Percentiles rank a stretch among this genome's conserved stretches.
These are phyloP conservation scores for Turritopsis dohrnii DNA, from an alignment of 30 jellyfish, hydroid and myxozoan genomes.

Conservation along the genomic window DNA sequence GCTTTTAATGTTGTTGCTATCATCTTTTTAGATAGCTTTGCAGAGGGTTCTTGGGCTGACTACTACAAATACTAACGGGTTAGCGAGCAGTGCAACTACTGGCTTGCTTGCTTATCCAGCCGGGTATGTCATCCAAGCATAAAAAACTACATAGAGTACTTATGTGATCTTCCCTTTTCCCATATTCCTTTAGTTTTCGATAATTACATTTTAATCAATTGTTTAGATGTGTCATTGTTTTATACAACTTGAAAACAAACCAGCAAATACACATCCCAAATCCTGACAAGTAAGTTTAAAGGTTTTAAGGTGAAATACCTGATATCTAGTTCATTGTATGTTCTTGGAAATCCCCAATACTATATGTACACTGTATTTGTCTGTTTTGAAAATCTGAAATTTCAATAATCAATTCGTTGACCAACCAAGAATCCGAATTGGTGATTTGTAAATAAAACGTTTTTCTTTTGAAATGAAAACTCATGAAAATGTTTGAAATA, in stretches of 20 bases:
- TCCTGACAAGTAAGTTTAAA: slow-evolving; percentile 77
- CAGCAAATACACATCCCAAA: slow-evolving; percentile 72
- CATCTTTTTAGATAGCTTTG: slow-evolving; percentile 44
- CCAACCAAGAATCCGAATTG: too few relatives aligned
- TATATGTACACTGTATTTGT: too few relatives aligned
- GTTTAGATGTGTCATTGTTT: slow-evolving; percentile 87
- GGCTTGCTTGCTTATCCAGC: slow-evolving; percentile 96
- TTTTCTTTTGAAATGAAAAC: background rate
- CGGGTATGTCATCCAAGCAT: slow-evolving; percentile 73
- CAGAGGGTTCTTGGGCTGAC: slow-evolving; percentile 83
- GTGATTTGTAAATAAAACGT: too few relatives aligned
- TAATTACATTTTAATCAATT: background rate
- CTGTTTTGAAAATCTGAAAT: too few relatives aligned
- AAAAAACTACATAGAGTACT: too few relatives aligned
- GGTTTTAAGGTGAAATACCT: too few relatives aligned
- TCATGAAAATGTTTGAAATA: background rate
- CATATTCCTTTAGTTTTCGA: too few relatives aligned
- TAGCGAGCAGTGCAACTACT: slow-evolving; percentile 78
- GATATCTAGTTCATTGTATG: too few relatives aligned
- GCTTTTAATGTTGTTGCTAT: background rate
- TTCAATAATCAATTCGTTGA: too few relatives aligned
- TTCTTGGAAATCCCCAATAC: too few relatives aligned
- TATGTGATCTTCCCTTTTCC: background rate
- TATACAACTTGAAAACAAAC: slow-evolving; percentile 60
- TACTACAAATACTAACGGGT: slow-evolving; percentile 72